A percentile compares a stretch with the other conserved stretches of the same genome.
Evolutionary conservation across 1,140 invertebrate species (phyloP).

Genomic region (Tetramorium parvispinum): DNA sequence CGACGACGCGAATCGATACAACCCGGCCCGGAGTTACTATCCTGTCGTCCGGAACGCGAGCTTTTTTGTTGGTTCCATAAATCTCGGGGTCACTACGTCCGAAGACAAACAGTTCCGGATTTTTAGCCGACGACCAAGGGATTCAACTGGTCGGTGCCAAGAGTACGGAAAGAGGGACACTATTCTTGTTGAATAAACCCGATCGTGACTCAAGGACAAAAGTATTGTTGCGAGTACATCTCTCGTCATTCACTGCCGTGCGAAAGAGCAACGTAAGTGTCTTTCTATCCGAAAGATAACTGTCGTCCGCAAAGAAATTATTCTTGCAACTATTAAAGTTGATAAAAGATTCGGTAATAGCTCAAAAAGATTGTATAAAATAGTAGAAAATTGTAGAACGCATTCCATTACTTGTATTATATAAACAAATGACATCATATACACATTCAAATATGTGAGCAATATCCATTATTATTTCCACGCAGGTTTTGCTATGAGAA

Average conservation of each 20-base stretch:
- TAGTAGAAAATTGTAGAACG: background rate
- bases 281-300: background rate
- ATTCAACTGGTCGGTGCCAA: constrained; percentile 33
- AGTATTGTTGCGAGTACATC: constrained; percentile 10
- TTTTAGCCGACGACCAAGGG: constrained; percentile 32
- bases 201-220: constrained; percentile 37
- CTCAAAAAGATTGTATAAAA: background rate
- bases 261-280: constrained; percentile 2
- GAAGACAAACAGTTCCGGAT: constrained; percentile 50
- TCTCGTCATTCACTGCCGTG: background rate
- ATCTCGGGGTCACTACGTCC: constrained; percentile 30
- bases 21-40: constrained; percentile 11
- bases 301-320: background rate
- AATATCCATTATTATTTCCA: constrained; percentile 21
- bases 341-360: background rate
- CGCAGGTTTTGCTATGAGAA: constrained; percentile 4
- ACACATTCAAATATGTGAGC: background rate
- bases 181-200: constrained; percentile 48
- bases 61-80: constrained; percentile 31
- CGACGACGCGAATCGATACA: constrained; percentile 52
- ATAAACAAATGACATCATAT: background rate
- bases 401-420: background rate
- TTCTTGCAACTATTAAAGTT: background rate
- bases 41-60: constrained; percentile 17
- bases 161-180: constrained; percentile 12